phyloP scores from a whole-genome alignment of 2,797 vertebrate genomes.

The Apogon talboti region DNA sequence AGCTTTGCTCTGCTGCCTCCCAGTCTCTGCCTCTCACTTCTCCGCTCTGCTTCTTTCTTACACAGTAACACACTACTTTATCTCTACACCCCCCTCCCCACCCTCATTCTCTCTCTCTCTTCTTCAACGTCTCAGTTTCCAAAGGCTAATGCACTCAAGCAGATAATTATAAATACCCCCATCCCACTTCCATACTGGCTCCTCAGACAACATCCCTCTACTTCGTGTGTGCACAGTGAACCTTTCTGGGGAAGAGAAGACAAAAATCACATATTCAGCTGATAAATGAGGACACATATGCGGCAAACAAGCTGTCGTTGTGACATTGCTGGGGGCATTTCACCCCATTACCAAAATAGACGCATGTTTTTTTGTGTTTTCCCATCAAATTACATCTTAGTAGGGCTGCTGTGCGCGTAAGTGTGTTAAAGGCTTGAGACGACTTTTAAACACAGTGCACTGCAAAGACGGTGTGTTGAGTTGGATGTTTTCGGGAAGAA shows the following conservation, averaged over 20 bases:
- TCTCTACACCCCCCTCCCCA: conserved; percentile 16
- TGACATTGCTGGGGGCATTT: conserved; percentile 77
- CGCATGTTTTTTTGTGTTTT: conserved; percentile 53
- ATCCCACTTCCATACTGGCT: conserved; percentile 41
- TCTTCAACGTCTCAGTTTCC: conserved; percentile 56
- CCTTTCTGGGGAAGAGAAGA: conserved; percentile 43
- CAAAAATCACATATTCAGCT: conserved; percentile 59
- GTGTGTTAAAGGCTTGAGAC: conserved; percentile 41
- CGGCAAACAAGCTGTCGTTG: conserved; percentile 66
- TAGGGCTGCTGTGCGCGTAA: conserved; percentile 17
- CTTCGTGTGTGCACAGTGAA: conserved; percentile 50
- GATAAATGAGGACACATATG: conserved; percentile 71
- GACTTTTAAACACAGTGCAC: conserved; percentile 37
- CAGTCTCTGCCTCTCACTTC: conserved; percentile 15
- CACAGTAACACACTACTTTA: conserved; percentile 42
- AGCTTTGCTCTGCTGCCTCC: conserved; percentile 14
- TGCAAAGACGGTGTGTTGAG: neutral
- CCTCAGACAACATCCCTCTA: conserved; percentile 45
- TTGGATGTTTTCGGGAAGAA: no score
- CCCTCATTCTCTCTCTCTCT: conserved; percentile 18
- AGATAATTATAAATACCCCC: conserved; percentile 69
- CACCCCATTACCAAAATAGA: conserved; percentile 74
- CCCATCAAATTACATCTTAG: conserved; percentile 47
- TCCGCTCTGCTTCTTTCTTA: conserved; percentile 14
- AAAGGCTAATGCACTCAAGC: conserved; percentile 73